These are phyloP conservation scores for Brachyptera risi DNA, from an alignment of 2,888 invertebrate species.

Conservation along the genomic window DNA sequence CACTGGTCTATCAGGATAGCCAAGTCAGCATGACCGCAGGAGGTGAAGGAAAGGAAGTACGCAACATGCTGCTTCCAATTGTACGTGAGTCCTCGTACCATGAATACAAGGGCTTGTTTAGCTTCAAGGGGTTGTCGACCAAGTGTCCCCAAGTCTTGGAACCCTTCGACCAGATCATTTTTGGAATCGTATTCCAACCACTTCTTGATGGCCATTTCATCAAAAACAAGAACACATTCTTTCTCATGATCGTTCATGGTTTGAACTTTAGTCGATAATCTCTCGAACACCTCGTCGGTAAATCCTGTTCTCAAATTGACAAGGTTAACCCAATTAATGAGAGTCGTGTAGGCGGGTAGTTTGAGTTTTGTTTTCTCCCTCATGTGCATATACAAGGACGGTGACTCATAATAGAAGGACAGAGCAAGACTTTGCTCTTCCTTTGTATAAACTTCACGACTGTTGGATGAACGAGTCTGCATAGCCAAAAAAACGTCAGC, in stretches of 20 bases:
- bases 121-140: slow-evolving; percentile 32
- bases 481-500: not conserved
- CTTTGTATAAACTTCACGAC: not conserved
- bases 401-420: not conserved
- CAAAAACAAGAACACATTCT: slow-evolving; percentile 36
- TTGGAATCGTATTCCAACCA: slow-evolving; percentile 34
- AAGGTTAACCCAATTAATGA: not conserved
- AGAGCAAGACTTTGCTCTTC: not conserved
- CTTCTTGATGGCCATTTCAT: slow-evolving; percentile 36
- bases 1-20: slow-evolving; percentile 28
- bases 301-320: slow-evolving; percentile 30
- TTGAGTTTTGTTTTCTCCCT: not conserved
- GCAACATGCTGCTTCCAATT: slow-evolving; percentile 36
- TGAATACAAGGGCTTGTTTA: slow-evolving; percentile 36
- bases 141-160: slow-evolving; percentile 34
- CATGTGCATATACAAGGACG: not conserved
- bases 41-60: slow-evolving; percentile 33
- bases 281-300: slow-evolving; percentile 32
- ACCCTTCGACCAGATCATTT: slow-evolving; percentile 35
- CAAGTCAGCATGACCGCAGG: slow-evolving; percentile 25
- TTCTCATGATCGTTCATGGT: slow-evolving; percentile 35
- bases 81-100: slow-evolving; percentile 34
- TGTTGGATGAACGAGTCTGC: not conserved
- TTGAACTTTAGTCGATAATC: slow-evolving; percentile 32
- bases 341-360: not conserved